A percentile compares a stretch with the other conserved stretches of the same genome.
These are phyloP conservation scores for Phalloptychus januarius DNA, from an alignment of 2,797 vertebrate species.

Conservation along the genomic window DNA sequence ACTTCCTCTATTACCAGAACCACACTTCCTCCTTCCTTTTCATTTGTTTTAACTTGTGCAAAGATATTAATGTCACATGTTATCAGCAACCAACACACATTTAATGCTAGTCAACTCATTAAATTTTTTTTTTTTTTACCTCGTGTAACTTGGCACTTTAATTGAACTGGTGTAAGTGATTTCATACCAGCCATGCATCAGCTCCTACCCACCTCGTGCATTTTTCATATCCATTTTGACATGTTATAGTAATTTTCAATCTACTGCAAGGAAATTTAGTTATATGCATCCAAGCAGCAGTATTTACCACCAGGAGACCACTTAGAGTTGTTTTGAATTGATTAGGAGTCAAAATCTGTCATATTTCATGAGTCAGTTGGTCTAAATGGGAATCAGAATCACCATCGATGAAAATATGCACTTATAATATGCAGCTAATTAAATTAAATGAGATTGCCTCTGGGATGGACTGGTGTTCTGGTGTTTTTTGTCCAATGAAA, in stretches of 20 bases:
- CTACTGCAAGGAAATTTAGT: background rate
- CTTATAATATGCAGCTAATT: background rate
- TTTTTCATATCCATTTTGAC: background rate
- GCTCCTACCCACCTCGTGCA: background rate
- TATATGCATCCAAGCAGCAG: background rate
- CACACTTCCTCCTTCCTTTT: constrained; percentile 18
- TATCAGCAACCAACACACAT: background rate
- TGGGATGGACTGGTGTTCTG: background rate
- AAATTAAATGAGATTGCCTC: background rate
- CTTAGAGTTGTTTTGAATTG: background rate
- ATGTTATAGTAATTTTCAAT: background rate
- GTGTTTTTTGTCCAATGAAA: background rate
- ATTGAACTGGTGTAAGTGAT: no score
- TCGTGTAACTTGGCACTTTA: no score
- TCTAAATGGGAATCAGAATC: background rate
- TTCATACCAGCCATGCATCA: background rate
- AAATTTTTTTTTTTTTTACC: background rate
- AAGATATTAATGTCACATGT: background rate
- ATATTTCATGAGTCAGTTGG: background rate
- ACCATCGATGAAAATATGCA: background rate
- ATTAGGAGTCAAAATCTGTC: background rate
- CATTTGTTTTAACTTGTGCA: background rate
- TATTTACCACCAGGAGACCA: background rate
- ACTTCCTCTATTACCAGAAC: constrained; percentile 21
- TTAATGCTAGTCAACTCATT: background rate